Base-by-base conservation (phyloP, 2,888 invertebrate genomes). In the Anodontia alba region DNA sequence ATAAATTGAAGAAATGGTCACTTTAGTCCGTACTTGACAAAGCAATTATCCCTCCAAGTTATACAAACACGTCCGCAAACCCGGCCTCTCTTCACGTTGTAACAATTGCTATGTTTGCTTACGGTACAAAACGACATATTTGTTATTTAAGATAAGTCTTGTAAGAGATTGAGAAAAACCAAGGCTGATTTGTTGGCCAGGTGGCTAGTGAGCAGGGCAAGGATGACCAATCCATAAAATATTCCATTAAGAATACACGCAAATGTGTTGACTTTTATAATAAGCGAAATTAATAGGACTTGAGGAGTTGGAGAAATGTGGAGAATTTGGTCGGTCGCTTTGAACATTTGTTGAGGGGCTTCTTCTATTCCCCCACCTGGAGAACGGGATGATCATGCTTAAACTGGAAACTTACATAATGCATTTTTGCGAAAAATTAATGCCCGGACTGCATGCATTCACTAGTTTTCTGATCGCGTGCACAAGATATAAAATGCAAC, bases 191-290 rank as follows among this genome's bases (percentile, higher is more conserved):
- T 29, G 29, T 23, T 29, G 54, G 29, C 54, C 54, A 54, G 54
- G 54, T 54, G 54, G 54, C 54, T 54, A 23, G 26, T 20, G n/a
- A 17, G 23, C 20, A 49, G 20, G 46, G 46, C 46, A 23, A 54
- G 5, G 26, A 54, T 54, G 54, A 54, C 54, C 26, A 54, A 54
- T 54, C 26, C 26, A 29, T 5, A 8, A 29, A 29, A 7, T 54
- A 54, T 54, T 54, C 54, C 54, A 54, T 54, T 54, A 54, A 29
- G 23, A 54, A 54, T 29, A 54, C 8, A 5, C n/a, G 1, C 10
- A 54, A 54, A 29, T 26, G 26, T 54, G 54, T 54, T 54, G 54
- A 54, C 54, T 54, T 54, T 54, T 54, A 26, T 54, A 54, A 54
- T 54, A 54, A 54, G 3, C 15, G 26, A 20, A 1, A 26, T 8